phyloP scores from a whole-genome alignment of 2,113 vertebrate species.

The Pygoscelis antarcticus region DNA sequence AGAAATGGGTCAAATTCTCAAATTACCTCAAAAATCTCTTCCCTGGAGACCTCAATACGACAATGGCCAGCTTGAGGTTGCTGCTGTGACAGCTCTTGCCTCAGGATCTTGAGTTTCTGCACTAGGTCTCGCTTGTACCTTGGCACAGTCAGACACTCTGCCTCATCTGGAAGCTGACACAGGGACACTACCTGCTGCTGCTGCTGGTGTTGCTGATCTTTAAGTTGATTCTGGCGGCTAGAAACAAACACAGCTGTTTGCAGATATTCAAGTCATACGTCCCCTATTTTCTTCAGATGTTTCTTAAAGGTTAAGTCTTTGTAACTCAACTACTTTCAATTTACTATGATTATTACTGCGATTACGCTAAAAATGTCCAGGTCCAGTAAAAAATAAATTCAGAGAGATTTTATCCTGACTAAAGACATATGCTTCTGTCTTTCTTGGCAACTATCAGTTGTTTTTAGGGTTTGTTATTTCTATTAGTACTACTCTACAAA shows the following conservation, averaged over 20 bases:
- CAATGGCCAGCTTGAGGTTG: slow-evolving; percentile 98
- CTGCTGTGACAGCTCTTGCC: slow-evolving; percentile 96
- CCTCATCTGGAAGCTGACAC: slow-evolving; percentile 88
- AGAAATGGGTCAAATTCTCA: not conserved
- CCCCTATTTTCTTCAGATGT: not conserved
- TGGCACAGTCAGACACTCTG: slow-evolving; percentile 91
- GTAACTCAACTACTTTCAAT: not conserved
- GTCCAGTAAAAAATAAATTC: not conserved
- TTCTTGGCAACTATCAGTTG: slow-evolving; percentile 24
- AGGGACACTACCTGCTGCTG: slow-evolving; percentile 81
- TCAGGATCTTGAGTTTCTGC: slow-evolving; percentile 96
- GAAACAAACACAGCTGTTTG: slow-evolving; percentile 25
- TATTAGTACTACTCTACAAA: not conserved
- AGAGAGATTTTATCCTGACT: not conserved
- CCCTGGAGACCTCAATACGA: slow-evolving; percentile 96
- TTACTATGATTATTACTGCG: not conserved
- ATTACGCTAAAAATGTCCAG: not conserved
- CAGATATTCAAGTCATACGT: not conserved
- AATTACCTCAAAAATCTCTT: slow-evolving; percentile 95
- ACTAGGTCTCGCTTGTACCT: slow-evolving; percentile 96
- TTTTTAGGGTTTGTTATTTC: slow-evolving; percentile 40
- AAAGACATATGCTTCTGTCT: slow-evolving; percentile 12
- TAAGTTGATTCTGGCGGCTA: slow-evolving; percentile 86
- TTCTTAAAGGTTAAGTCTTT: not conserved
- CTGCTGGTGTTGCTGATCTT: slow-evolving; percentile 84